A percentile compares a stretch with the other conserved stretches of the same genome.
Evolutionary conservation across 2,888 invertebrate genomes (phyloP).

Genomic region (Hypselothyrea guttata): DNA sequence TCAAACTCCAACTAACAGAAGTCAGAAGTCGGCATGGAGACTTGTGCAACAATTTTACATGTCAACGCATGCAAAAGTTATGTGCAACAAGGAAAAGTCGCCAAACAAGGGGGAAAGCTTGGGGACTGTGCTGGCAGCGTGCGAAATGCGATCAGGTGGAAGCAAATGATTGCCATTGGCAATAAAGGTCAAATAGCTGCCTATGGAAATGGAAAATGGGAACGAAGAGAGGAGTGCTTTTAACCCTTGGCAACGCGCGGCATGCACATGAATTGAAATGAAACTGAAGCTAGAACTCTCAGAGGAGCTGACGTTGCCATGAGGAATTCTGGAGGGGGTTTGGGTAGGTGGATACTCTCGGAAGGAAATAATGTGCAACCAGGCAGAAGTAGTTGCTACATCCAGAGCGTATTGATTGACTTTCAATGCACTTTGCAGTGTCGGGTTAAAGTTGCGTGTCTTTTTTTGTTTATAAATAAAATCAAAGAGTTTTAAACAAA

Average conservation of each 20-base stretch:
- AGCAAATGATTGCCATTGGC: slow-evolving; percentile 56
- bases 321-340: no score
- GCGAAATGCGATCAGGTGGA: slow-evolving; percentile 69
- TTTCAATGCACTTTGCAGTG: slow-evolving; percentile 38
- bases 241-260: slow-evolving; percentile 63
- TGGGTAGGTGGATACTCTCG: slow-evolving; percentile 25
- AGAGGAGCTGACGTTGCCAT: slow-evolving; percentile 40
- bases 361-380: slow-evolving; percentile 53
- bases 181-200: slow-evolving; percentile 57
- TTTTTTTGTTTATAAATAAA: slow-evolving; percentile 24
- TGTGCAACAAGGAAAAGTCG: slow-evolving; percentile 4
- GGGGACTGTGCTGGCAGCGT: slow-evolving; percentile 18
- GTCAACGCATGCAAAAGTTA: slow-evolving; percentile 67
- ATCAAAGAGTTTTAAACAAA: slow-evolving; percentile 34
- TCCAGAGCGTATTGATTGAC: slow-evolving; percentile 57
- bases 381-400: slow-evolving; percentile 65
- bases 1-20: no score
- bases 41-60: slow-evolving; percentile 69
- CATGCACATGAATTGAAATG: slow-evolving; percentile 61
- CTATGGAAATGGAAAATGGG: not conserved
- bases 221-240: slow-evolving; percentile 40
- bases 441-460: not conserved
- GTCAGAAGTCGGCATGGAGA: slow-evolving; percentile 45
- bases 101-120: not conserved
- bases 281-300: slow-evolving; percentile 9